Base-by-base conservation (phyloP, 2,797 vertebrate species). In the Anisognathus igniventris region DNA sequence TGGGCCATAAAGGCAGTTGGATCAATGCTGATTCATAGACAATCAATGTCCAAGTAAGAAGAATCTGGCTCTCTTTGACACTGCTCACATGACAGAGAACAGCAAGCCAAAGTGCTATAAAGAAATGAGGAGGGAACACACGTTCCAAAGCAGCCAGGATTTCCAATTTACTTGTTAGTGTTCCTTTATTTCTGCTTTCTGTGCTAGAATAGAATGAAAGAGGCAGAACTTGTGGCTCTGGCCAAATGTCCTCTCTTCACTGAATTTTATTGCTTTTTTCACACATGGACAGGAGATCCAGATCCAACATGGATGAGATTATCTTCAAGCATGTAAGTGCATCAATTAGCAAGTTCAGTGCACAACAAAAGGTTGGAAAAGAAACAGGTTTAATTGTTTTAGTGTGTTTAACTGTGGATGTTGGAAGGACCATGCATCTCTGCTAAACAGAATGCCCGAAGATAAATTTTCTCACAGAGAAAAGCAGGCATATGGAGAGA, bases 151-250 rank as follows among this genome's bases (percentile, higher is more conserved):
- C 62, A 76, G 62, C 37, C 80, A 92, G 73, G 35, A 67, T 54
- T 60, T 89, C 67, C n/a, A 53, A 57, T 75, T 92, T 88, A 42
- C 54, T 70, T 88, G 18, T 48, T 76, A 51, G 21, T 18, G 20
- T 72, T 88, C 68, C 66, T 92, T 88, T 86, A 53, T 75, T 94
- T 96, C 64, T 85, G 58, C n/a, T 60, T 90, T 91, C 72, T 88
- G 33, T 74, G 62, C 82, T 95, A 61, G 73, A 88, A 90, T 48
- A 81, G 56, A 77, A 58, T 85, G 48, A 33, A 94, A 86, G 51
- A 60, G 22, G 33, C 47, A 94, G 68, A 88, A 79, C 33, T 39
- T 73, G n/a, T 62, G 64, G 23, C 77, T 95, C 37, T 68, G 66
- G 48, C 39, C 53, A 61, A 68, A 11, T 33, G 42, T 86, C 35